Base-by-base conservation (phyloP, 92 coral and sea anemone genomes). In the Zoanthus solanderi region DNA sequence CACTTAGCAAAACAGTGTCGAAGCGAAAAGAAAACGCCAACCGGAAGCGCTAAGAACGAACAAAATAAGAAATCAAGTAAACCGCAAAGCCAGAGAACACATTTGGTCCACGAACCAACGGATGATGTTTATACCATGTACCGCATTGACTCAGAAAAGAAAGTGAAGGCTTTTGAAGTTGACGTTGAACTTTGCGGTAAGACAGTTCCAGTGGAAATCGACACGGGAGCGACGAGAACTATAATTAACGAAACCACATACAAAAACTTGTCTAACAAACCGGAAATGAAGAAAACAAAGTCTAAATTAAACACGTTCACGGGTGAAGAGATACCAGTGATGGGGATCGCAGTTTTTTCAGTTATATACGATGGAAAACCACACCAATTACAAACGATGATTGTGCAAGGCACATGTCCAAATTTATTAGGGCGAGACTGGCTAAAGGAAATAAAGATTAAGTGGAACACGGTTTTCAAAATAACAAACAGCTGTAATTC, bases 271-370 rank as follows among this genome's bases (percentile, higher is more conserved):
- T 81, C 78, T 57, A 72, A 67, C 46, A 75, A 71, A 83, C 57
- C 72, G 78, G 75, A 83, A 29, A 67, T 88, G 53, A 18, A 79
- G 56, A 85, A 30, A 28, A 45, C 78, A 7, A 45, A 65, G 30
- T 75, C 92, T 28, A 52, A 54, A 7, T 84, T 89, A 45, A 90
- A 90, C 81, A 93, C 92, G 42, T 93, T 89, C 66, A 93, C 93
- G 16, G 86, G 91, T 37, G 88, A 92, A 69, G 58, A 84, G 17
- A 87, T 91, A 46, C 72, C 92, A 23, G 92, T 93, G 52, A 17
- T 54, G 9, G 42, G 96, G 94, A 16, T 72, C 88, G 18, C 87
- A 65, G 67, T 16, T 57, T 12, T 67, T 93, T 72, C 89, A 75
- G 18, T 89, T 90, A 15, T 78, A 37, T 37, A 79, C 61, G 80